Conservation (phyloP, 2,888 invertebrate genomes). For the Ichneumoninae sp. region DNA sequence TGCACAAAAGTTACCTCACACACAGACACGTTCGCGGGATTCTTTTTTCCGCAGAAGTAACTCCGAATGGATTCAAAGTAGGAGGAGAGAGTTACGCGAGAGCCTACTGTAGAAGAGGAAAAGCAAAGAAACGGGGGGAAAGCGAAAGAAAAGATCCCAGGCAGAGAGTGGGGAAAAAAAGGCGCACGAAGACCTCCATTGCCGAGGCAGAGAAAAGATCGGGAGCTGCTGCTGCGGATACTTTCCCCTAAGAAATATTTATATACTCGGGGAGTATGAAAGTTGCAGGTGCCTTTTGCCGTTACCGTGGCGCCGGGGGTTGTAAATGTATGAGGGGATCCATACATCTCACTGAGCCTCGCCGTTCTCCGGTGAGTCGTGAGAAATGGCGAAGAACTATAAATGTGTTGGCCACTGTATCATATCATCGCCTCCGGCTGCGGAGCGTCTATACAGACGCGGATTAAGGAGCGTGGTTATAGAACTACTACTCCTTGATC, state of each 20-base stretch:
- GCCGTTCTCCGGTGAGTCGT: background rate
- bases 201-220: slow-evolving; percentile 26
- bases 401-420: background rate
- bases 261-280: slow-evolving; percentile 46
- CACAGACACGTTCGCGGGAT: background rate
- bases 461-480: background rate
- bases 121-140: background rate
- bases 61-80: background rate
- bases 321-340: slow-evolving; percentile 20
- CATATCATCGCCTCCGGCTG: background rate
- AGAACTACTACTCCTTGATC: background rate
- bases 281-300: slow-evolving; percentile 37
- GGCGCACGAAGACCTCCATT: slow-evolving; percentile 42
- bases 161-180: slow-evolving; percentile 3
- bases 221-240: slow-evolving; percentile 17
- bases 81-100: background rate
- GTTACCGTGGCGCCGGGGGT: background rate
- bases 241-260: slow-evolving; percentile 45
- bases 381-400: slow-evolving; percentile 15
- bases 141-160: slow-evolving; percentile 23
- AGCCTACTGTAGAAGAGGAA: background rate
- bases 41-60: background rate
- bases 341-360: slow-evolving; percentile 18
- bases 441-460: background rate
- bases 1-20: background rate